phyloP scores from a whole-genome alignment of 1,140 invertebrate genomes.

The Drusus annulatus region DNA sequence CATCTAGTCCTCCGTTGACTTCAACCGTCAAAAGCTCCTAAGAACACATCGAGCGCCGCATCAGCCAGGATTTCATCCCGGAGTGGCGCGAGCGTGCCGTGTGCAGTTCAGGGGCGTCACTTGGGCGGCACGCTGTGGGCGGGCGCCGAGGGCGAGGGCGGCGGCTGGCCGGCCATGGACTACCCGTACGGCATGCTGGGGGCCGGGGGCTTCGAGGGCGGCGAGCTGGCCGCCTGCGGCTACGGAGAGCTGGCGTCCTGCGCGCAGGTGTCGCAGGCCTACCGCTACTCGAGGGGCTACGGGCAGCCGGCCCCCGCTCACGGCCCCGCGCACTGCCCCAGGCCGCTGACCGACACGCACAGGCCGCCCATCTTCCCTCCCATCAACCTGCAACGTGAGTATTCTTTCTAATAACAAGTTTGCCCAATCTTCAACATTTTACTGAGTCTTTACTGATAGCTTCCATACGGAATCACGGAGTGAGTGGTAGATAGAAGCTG shows the following conservation, averaged over 20 bases:
- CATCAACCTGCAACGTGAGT: constrained; percentile 72
- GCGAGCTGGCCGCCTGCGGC: constrained; percentile 73
- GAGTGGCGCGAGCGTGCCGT: constrained; percentile 43
- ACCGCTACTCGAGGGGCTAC: constrained; percentile 78
- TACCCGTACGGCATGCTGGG: constrained; percentile 68
- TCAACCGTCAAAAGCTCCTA: no score
- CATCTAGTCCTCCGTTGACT: no score
- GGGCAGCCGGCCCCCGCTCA: constrained; percentile 71
- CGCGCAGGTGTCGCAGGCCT: constrained; percentile 88
- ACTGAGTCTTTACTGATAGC: not conserved
- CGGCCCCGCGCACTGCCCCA: constrained; percentile 69
- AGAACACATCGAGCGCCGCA: no score
- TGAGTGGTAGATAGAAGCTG: no score
- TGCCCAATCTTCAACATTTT: not conserved
- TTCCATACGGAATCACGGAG: no score
- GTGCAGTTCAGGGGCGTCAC: constrained; percentile 61
- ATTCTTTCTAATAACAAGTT: not conserved
- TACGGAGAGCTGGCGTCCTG: constrained; percentile 89
- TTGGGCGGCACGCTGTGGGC: constrained; percentile 58
- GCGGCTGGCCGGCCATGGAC: constrained; percentile 63
- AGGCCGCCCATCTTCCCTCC: constrained; percentile 69
- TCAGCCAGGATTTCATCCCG: constrained; percentile 3
- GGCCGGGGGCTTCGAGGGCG: constrained; percentile 62
- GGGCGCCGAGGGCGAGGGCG: constrained; percentile 53
- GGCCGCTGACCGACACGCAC: constrained; percentile 64